phyloP scores from a whole-genome alignment of 2,113 vertebrate species.

The Planiliza haematocheilus region DNA sequence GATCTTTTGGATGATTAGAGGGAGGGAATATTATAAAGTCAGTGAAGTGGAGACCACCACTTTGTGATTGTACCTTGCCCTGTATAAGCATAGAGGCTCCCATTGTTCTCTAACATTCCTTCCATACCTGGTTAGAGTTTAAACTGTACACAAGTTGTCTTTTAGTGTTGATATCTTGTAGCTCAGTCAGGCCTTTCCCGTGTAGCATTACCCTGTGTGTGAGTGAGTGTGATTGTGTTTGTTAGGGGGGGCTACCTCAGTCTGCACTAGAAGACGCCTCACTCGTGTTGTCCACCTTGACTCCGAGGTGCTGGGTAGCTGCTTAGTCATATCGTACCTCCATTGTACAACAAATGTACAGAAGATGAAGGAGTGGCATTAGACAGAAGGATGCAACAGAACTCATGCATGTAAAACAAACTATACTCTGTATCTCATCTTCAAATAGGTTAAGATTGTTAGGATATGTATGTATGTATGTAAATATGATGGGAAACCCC shows the following conservation, averaged over 20 bases:
- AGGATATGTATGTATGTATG: slow-evolving; percentile 82
- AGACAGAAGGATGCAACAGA: slow-evolving; percentile 62
- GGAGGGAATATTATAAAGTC: slow-evolving; percentile 38
- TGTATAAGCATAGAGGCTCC: slow-evolving; percentile 21
- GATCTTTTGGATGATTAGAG: slow-evolving; percentile 20
- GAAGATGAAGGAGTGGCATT: slow-evolving; percentile 61
- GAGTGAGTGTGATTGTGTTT: slow-evolving; percentile 30
- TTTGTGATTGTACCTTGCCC: slow-evolving; percentile 63
- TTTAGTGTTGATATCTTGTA: slow-evolving; percentile 45
- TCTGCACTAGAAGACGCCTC: slow-evolving; percentile 77
- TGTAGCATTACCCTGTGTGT: slow-evolving; percentile 52
- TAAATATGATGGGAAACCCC: slow-evolving; percentile 71
- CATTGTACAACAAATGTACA: slow-evolving; percentile 64
- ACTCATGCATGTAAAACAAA: slow-evolving; percentile 79
- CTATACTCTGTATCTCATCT: slow-evolving; percentile 75
- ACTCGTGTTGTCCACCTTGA: slow-evolving; percentile 71
- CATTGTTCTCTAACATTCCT: slow-evolving; percentile 49
- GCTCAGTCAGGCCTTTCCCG: slow-evolving; percentile 54
- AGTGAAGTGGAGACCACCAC: slow-evolving; percentile 43
- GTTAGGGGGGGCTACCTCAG: slow-evolving; percentile 74
- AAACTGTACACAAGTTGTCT: slow-evolving; percentile 48
- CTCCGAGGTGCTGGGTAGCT: slow-evolving; percentile 73
- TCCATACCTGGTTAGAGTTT: slow-evolving; percentile 39
- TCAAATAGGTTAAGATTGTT: slow-evolving; percentile 75
- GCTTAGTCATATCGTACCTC: slow-evolving; percentile 65